These are phyloP conservation scores for Chamaea fasciata DNA, from an alignment of 2,113 vertebrate species.

Conservation along the genomic window DNA sequence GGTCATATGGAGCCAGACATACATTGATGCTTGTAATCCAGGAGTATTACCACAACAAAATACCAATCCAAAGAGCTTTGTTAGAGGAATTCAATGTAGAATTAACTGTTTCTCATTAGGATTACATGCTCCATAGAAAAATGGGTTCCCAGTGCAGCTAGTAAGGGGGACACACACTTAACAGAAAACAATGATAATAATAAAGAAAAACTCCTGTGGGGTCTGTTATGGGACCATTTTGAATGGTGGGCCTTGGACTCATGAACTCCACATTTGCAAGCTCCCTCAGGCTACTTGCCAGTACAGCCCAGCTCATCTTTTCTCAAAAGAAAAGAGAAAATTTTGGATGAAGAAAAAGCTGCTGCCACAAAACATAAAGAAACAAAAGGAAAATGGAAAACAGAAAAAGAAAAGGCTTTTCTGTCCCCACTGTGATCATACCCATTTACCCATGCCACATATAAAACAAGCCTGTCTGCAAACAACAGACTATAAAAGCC, in stretches of 20 bases:
- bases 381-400: not conserved
- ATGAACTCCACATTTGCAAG: not conserved
- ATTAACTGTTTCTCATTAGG: not conserved
- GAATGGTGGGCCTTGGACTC: not conserved
- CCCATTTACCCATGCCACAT: not conserved
- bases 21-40: not conserved
- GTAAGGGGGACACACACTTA: not conserved
- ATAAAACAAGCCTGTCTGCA: not conserved
- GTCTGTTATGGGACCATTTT: not conserved
- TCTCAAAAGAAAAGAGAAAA: not conserved
- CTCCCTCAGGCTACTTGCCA: not conserved
- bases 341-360: not conserved
- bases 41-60: not conserved
- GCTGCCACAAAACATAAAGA: not conserved
- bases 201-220: not conserved
- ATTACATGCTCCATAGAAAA: not conserved
- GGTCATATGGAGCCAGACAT: not conserved
- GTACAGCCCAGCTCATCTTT: not conserved
- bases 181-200: not conserved
- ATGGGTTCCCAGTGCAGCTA: not conserved
- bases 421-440: not conserved
- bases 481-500: slow-evolving; percentile 31
- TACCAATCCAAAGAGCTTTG: not conserved
- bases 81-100: not conserved
- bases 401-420: not conserved